A percentile compares a stretch with the other conserved stretches of the same genome.
phyloP scores from a whole-genome alignment of 2,888 invertebrate genomes.

The Diarsia mendica region DNA sequence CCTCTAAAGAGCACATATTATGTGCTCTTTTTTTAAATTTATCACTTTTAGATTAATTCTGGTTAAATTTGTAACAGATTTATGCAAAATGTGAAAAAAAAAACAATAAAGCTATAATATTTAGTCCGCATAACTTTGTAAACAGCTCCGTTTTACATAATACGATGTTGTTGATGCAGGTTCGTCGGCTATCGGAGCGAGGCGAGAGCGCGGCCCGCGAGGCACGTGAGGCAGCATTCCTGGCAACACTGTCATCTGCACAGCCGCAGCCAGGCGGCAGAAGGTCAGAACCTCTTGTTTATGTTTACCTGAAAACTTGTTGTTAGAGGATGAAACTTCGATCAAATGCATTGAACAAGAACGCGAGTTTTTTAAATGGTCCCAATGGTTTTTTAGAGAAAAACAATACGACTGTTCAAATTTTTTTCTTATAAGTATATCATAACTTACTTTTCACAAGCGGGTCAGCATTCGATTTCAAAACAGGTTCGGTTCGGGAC shows the following conservation, averaged over 20 bases:
- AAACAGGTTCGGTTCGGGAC: neutral
- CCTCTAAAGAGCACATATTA: neutral
- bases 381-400: no score
- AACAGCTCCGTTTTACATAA: neutral
- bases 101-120: neutral
- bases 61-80: neutral
- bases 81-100: neutral
- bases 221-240: constrained; percentile 94
- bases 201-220: constrained; percentile 94
- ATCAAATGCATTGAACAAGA: neutral
- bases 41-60: neutral
- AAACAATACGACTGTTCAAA: neutral
- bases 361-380: no score
- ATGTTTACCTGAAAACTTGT: neutral
- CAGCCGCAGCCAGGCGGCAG: constrained; percentile 94
- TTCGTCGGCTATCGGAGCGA: constrained; percentile 94
- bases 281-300: constrained; percentile 72
- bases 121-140: neutral
- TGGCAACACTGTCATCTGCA: constrained; percentile 94
- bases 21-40: no score
- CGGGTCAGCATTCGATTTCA: neutral
- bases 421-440: neutral
- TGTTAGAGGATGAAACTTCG: neutral
- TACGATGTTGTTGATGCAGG: constrained; percentile 79
- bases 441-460: neutral